A percentile compares a stretch with the other conserved stretches of the same genome.
phyloP scores from a whole-genome alignment of 1,140 invertebrate genomes.

The Potamilus streckersoni region DNA sequence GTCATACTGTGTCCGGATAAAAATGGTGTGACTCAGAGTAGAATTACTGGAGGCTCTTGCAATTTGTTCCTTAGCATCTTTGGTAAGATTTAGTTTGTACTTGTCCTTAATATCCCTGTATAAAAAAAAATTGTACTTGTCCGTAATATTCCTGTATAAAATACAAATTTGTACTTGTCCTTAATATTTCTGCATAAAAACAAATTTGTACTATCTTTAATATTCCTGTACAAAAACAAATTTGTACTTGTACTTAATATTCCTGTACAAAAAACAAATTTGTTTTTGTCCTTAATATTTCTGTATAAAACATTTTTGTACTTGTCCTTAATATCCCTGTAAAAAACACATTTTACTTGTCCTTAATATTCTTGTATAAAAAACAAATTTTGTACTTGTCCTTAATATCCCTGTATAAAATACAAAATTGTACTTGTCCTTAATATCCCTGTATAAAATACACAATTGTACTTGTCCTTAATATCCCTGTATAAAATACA shows the following conservation, averaged over 20 bases:
- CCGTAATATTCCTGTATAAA: no score
- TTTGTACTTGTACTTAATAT: no score
- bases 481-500: no score
- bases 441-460: constrained; percentile 26
- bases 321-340: no score
- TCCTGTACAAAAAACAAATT: no score
- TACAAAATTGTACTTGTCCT: neutral
- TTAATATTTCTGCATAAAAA: no score
- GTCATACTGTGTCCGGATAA: constrained; percentile 68
- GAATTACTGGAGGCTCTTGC: constrained; percentile 51
- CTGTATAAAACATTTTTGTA: no score
- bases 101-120: constrained; percentile 66
- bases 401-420: constrained; percentile 61
- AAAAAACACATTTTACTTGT: no score
- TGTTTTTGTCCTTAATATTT: no score
- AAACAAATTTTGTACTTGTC: constrained; percentile 65
- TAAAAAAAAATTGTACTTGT: neutral
- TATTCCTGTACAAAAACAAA: no score
- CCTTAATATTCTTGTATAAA: constrained; percentile 7
- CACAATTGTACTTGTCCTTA: constrained; percentile 63
- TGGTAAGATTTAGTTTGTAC: constrained; percentile 64
- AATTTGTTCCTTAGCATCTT: constrained; percentile 61
- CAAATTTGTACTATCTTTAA: no score
- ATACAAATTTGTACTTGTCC: no score
- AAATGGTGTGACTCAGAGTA: constrained; percentile 65